Percentiles rank a stretch among this genome's conserved stretches.
phyloP scores from a whole-genome alignment of 2,888 invertebrate species.

The Ernsta delagoae region DNA sequence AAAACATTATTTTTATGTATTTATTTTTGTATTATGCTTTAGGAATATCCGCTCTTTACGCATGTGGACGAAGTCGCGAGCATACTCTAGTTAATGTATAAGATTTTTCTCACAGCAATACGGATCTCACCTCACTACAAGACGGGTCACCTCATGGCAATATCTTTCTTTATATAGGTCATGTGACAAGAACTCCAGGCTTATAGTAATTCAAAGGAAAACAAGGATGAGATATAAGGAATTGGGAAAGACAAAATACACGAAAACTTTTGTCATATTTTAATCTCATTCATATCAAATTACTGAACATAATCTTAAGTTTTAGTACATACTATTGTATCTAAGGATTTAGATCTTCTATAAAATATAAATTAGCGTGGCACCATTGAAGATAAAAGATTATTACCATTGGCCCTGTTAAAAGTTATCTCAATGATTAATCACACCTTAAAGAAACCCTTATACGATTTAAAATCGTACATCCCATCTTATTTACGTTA shows the following conservation, averaged over 20 bases:
- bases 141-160: too few species aligned
- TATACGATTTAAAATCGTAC: slow-evolving; percentile 73
- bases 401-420: slow-evolving; percentile 53
- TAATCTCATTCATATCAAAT: slow-evolving; percentile 83
- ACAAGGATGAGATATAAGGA: not conserved
- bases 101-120: too few species aligned
- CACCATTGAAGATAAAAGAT: slow-evolving; percentile 69
- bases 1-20: too few species aligned
- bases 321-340: slow-evolving; percentile 69
- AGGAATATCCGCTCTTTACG: too few species aligned
- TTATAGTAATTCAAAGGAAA: too few species aligned
- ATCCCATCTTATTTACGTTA: slow-evolving; percentile 55
- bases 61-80: too few species aligned
- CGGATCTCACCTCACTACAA: too few species aligned
- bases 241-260: slow-evolving; percentile 40
- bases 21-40: too few species aligned
- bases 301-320: slow-evolving; percentile 78
- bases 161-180: too few species aligned
- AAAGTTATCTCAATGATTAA: slow-evolving; percentile 61
- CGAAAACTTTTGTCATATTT: slow-evolving; percentile 59
- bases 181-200: too few species aligned
- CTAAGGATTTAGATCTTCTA: slow-evolving; percentile 70
- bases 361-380: slow-evolving; percentile 76
- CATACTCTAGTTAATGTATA: too few species aligned
- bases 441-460: slow-evolving; percentile 58